These are phyloP conservation scores for Sebastes alutus DNA, from an alignment of 2,797 vertebrate genomes.

Conservation along the genomic window DNA sequence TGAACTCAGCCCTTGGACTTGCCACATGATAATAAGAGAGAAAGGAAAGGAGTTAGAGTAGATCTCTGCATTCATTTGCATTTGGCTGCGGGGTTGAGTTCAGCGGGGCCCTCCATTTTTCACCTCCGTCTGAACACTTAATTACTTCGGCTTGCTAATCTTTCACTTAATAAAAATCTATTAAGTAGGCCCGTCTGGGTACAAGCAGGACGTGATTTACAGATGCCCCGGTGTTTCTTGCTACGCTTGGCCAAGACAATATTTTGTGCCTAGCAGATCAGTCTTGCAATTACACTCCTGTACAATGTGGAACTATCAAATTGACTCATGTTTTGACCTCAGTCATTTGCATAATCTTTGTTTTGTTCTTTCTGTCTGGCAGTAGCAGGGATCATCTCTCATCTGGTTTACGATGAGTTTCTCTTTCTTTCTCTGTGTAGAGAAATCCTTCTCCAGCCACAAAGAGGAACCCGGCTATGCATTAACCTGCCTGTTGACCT, in stretches of 20 bases:
- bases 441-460: background rate
- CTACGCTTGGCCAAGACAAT: slow-evolving; percentile 4
- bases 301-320: slow-evolving; percentile 11
- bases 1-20: slow-evolving; percentile 16
- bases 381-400: background rate
- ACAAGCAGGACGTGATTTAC: slow-evolving; percentile 43
- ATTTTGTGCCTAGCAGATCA: background rate
- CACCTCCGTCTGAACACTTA: slow-evolving; percentile 48
- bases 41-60: background rate
- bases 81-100: slow-evolving; percentile 26
- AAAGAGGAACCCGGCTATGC: background rate
- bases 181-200: slow-evolving; percentile 39
- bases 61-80: slow-evolving; percentile 28
- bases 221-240: slow-evolving; percentile 25
- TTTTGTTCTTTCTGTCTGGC: background rate
- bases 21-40: slow-evolving; percentile 3
- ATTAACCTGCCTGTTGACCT: slow-evolving; percentile 29
- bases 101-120: slow-evolving; percentile 27
- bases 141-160: slow-evolving; percentile 61
- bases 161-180: slow-evolving; percentile 62
- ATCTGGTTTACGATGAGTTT: background rate
- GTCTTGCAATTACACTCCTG: slow-evolving; percentile 2
- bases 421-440: background rate
- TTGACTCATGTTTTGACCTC: background rate
- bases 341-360: background rate